Evolutionary conservation across 1,140 invertebrate genomes (phyloP).

Genomic region (Antheraea mylitta): DNA sequence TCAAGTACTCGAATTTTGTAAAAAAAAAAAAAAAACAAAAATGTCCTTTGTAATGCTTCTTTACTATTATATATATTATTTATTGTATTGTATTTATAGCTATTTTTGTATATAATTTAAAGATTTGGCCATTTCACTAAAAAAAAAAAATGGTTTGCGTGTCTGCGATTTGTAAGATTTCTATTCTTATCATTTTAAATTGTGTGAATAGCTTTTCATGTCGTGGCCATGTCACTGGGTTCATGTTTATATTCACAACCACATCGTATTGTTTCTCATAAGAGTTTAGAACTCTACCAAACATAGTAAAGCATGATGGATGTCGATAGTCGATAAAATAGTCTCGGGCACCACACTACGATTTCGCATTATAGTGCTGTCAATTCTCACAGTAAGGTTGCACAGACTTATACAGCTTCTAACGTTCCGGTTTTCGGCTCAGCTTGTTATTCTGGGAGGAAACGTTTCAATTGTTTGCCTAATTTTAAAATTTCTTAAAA

Average conservation of each 20-base stretch:
- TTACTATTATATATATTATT: too few species aligned
- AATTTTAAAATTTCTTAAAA: background rate
- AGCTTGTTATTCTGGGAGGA: background rate
- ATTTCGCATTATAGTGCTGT: background rate
- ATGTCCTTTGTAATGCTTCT: too few species aligned
- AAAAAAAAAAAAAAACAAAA: too few species aligned
- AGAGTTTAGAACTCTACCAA: too few species aligned
- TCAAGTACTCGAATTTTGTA: too few species aligned
- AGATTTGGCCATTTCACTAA: background rate
- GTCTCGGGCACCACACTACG: background rate
- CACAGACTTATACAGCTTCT: background rate
- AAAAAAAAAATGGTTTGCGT: background rate
- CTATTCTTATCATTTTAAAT: background rate
- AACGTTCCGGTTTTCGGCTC: background rate
- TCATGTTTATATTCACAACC: background rate
- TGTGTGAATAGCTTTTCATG: background rate
- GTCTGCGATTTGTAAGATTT: slow-evolving; percentile 1
- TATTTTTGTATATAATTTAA: background rate
- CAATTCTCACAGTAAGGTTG: too few species aligned
- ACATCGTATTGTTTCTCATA: background rate
- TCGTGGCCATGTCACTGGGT: background rate
- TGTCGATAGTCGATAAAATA: background rate
- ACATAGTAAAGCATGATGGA: background rate
- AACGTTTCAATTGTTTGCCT: background rate
- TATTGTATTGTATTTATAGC: background rate